A percentile compares a stretch with the other conserved stretches of the same genome.
Evolutionary conservation across 2,888 invertebrate species (phyloP).

Genomic region (Amphiduros pacificus): DNA sequence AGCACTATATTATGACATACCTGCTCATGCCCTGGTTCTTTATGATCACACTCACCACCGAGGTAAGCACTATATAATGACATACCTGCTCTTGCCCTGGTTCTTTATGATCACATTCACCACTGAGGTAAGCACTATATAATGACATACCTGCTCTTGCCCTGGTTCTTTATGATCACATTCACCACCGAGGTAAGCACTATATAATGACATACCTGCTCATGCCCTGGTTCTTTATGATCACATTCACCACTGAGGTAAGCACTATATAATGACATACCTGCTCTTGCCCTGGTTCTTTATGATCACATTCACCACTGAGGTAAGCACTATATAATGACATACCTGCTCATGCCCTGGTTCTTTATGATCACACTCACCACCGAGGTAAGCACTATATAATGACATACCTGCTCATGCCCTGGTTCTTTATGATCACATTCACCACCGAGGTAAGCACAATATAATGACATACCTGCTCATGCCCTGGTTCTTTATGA

Average conservation of each 20-base stretch:
- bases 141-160: constrained; percentile 59
- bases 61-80: too few species aligned
- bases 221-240: constrained; percentile 59
- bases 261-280: too few species aligned
- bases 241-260: constrained; percentile 59
- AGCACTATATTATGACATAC: too few species aligned
- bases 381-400: constrained; percentile 56
- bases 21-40: constrained; percentile 61
- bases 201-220: too few species aligned
- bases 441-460: constrained; percentile 58
- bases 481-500: constrained; percentile 59
- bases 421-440: constrained; percentile 60
- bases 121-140: constrained; percentile 56
- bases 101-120: constrained; percentile 59
- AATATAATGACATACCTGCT: too few species aligned
- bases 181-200: constrained; percentile 58
- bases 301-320: constrained; percentile 57
- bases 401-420: constrained; percentile 59
- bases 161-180: constrained; percentile 60
- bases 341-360: constrained; percentile 60
- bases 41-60: constrained; percentile 57
- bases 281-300: constrained; percentile 61
- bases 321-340: too few species aligned
- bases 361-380: constrained; percentile 59
- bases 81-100: constrained; percentile 60